Conservation (phyloP, 2,888 invertebrate genomes). For the Synanthedon formicaeformis region DNA sequence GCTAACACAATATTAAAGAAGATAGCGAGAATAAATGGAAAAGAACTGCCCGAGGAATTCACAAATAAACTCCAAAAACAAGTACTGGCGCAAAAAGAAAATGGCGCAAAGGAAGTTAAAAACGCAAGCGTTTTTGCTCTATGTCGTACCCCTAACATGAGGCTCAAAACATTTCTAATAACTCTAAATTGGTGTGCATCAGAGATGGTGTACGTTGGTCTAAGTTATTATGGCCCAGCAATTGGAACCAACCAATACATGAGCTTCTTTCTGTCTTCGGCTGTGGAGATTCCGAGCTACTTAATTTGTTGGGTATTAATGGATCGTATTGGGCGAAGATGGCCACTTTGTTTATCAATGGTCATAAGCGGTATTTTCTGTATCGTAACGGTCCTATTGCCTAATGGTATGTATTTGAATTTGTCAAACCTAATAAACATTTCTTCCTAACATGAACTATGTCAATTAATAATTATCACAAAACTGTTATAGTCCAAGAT, state of each 20-base stretch:
- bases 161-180: constrained; percentile 86
- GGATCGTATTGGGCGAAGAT: constrained; percentile 88
- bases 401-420: constrained; percentile 69
- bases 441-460: too few species aligned
- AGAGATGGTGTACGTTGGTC: constrained; percentile 91
- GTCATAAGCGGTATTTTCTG: constrained; percentile 87
- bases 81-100: constrained; percentile 74
- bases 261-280: constrained; percentile 88
- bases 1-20: constrained; percentile 82
- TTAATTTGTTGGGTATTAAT: constrained; percentile 89
- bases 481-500: too few species aligned
- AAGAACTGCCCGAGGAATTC: constrained; percentile 79
- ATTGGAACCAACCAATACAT: constrained; percentile 89
- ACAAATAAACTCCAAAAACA: constrained; percentile 79
- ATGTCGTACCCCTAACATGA: constrained; percentile 88
- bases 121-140: constrained; percentile 72
- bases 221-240: constrained; percentile 92
- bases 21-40: constrained; percentile 82
- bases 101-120: constrained; percentile 48
- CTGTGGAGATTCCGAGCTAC: constrained; percentile 91
- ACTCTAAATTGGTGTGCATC: constrained; percentile 94
- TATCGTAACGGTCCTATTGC: constrained; percentile 85
- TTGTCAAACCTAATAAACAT: too few species aligned
- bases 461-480: too few species aligned
- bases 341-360: constrained; percentile 90